Base-by-base conservation (phyloP, 2,888 invertebrate species). In the Odontomyia ornata region DNA sequence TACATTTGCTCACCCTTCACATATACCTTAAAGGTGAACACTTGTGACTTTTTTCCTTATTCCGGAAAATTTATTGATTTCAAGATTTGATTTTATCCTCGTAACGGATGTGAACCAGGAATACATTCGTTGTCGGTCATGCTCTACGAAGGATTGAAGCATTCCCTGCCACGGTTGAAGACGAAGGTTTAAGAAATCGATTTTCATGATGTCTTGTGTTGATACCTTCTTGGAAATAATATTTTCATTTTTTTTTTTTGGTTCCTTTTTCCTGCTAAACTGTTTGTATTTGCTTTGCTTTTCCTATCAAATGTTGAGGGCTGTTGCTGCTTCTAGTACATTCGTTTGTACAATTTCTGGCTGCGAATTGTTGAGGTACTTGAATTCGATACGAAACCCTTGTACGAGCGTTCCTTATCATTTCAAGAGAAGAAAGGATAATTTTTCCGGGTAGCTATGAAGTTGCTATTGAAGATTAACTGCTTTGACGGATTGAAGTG, bases 151-250 rank as follows among this genome's bases (percentile, higher is more conserved):
- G 36, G 36, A 36, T 9, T 3, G 9, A 36, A 5, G 9, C 36
- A 36, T 36, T 36, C 9, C n/a, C n/a, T n/a, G 3, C 5, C 36
- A 36, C 36, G 3, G 36, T 3, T 9, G 36, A 36, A 36, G 36
- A 36, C 36, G 36, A 36, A 36, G 36, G 36, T 36, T 36, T 36
- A 36, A 36, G 52, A 52, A 52, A 52, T 52, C 52, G 36, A 36
- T 52, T 52, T 18, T 52, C 3, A 52, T 18, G 52, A 52, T 52
- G 18, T 52, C 5, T 36, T 36, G 36, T 9, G 36, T 36, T 36
- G 36, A 52, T 52, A 52, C 52, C 52, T 52, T 52, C 52, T 52
- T 9, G 13, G 52, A 52, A 52, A 52, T 52, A 52, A n/a, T 52
- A 52, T 52, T 36, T 36, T 36, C 36, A 36, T 36, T 36, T 36